phyloP scores from a whole-genome alignment of 2,113 vertebrate genomes.

The Peromyscus maniculatus region DNA sequence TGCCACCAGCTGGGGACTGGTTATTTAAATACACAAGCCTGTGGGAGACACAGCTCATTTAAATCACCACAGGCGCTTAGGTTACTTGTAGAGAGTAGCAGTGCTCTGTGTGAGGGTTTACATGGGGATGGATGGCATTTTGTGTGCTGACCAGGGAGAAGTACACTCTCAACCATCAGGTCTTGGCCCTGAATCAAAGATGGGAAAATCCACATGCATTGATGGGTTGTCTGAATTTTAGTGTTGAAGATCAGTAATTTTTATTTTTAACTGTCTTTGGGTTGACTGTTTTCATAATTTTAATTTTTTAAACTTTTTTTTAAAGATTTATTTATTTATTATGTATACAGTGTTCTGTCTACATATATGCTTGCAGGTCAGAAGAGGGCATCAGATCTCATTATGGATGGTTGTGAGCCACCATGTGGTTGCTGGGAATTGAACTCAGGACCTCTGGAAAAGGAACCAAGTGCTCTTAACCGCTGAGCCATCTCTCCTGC shows the following conservation, averaged over 20 bases:
- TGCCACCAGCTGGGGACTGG: not conserved
- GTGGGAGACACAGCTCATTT: not conserved
- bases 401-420: too few species aligned
- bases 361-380: too few species aligned
- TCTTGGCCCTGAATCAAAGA: not conserved
- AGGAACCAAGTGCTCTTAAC: too few species aligned
- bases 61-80: not conserved
- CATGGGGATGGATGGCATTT: not conserved
- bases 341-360: too few species aligned
- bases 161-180: not conserved
- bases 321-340: too few species aligned
- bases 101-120: not conserved
- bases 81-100: not conserved
- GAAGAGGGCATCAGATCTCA: too few species aligned
- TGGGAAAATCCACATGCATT: not conserved
- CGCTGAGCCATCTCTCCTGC: too few species aligned
- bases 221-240: not conserved
- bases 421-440: too few species aligned
- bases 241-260: not conserved
- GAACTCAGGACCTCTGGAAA: too few species aligned
- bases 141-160: not conserved
- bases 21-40: not conserved
- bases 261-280: conserved; percentile 14
- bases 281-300: conserved; percentile 37
- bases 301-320: not conserved